phyloP scores from a whole-genome alignment of 2,113 vertebrate species.

The Montifringilla adamsi region DNA sequence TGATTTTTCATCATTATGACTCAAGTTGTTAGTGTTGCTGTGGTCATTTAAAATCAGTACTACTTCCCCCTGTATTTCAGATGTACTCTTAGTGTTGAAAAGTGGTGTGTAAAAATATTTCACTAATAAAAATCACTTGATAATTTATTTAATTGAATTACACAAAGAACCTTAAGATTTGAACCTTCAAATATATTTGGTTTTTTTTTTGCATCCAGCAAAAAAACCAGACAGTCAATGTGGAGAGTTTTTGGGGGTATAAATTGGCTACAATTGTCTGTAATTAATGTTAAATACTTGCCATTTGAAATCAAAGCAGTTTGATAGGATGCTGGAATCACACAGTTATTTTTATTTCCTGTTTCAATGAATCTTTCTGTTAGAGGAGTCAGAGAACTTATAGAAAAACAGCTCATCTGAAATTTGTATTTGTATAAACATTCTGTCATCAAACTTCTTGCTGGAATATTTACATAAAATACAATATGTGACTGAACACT shows the following conservation, averaged over 20 bases:
- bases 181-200: background rate
- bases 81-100: background rate
- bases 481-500: background rate
- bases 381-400: background rate
- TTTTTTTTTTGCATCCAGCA: background rate
- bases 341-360: background rate
- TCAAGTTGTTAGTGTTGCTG: background rate
- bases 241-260: background rate
- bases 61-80: background rate
- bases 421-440: background rate
- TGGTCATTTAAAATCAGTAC: background rate
- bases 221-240: background rate
- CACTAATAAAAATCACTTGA: background rate
- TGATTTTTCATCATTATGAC: accelerated
- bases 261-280: background rate
- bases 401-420: background rate
- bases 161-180: accelerated
- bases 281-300: background rate
- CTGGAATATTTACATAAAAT: background rate
- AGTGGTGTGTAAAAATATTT: background rate
- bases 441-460: background rate
- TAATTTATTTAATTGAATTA: background rate
- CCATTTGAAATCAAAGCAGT: background rate
- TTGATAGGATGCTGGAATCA: background rate
- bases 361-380: background rate